Percentiles rank a stretch among this genome's conserved stretches.
phyloP scores from a whole-genome alignment of 1,140 invertebrate genomes.

The Aleiodes sp. region DNA sequence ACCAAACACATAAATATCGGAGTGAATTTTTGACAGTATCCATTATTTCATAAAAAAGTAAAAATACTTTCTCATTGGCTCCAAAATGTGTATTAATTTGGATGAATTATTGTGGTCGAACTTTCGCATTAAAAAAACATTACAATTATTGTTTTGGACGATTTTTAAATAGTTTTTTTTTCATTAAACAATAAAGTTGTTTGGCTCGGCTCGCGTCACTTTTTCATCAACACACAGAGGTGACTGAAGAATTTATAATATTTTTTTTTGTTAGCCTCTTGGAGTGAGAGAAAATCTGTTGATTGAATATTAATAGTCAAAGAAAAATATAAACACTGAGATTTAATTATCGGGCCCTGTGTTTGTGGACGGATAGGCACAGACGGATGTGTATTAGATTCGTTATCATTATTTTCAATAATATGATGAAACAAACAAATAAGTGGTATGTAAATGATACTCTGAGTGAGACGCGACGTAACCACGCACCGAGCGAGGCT shows the following conservation, averaged over 20 bases:
- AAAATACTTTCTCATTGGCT: no score
- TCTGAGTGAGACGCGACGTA: constrained; percentile 31
- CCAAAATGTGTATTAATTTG: no score
- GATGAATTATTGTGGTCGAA: no score
- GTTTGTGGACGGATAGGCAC: background rate
- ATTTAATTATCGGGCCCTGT: no score
- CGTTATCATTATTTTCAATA: background rate
- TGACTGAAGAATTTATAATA: background rate
- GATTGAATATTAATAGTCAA: background rate
- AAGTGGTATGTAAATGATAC: constrained; percentile 19
- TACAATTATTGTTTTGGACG: background rate
- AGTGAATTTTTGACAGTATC: no score
- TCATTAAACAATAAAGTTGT: no score
- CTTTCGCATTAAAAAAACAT: constrained; percentile 9
- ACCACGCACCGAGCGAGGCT: constrained; percentile 60
- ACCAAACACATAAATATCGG: no score
- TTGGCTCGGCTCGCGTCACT: background rate
- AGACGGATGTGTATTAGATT: background rate
- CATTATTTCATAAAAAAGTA: no score
- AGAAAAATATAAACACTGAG: no score
- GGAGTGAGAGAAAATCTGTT: background rate
- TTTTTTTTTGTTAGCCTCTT: constrained; percentile 6
- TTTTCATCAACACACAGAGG: background rate
- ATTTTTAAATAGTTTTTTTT: background rate
- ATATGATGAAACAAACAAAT: constrained; percentile 10